Conservation (phyloP, 64 coral and sea anemone genomes). For the Acropora yongei region DNA sequence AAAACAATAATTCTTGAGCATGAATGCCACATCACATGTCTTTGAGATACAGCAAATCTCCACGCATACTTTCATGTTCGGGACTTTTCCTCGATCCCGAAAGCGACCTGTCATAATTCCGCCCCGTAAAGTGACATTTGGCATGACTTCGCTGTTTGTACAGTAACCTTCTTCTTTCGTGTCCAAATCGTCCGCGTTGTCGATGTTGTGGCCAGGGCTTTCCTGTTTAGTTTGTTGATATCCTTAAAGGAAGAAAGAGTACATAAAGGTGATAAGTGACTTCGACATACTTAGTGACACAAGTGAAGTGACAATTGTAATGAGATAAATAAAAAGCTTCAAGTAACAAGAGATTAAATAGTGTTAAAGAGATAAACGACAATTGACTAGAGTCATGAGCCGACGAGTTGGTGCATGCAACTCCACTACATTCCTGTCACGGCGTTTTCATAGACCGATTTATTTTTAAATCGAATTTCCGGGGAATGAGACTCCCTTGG, state of each 20-base stretch:
- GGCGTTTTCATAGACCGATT: too few species aligned
- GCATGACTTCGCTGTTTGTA: constrained; percentile 71
- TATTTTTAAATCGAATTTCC: too few species aligned
- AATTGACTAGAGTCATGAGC: too few species aligned
- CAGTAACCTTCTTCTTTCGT: constrained; percentile 64
- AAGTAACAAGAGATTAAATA: not conserved
- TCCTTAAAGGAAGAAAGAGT: not conserved
- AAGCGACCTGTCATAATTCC: constrained; percentile 65
- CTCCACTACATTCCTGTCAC: too few species aligned
- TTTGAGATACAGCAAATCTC: constrained; percentile 81
- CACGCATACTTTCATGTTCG: constrained; percentile 51
- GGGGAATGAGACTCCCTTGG: too few species aligned
- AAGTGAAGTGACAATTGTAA: not conserved
- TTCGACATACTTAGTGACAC: not conserved
- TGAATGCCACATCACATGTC: constrained; percentile 86
- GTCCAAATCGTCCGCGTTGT: constrained; percentile 3
- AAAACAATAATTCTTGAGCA: constrained; percentile 87
- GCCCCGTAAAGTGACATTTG: constrained; percentile 64
- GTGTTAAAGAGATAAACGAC: too few species aligned
- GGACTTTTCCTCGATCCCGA: constrained; percentile 72
- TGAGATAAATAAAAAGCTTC: not conserved
- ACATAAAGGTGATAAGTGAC: not conserved
- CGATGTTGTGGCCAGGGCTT: not conserved
- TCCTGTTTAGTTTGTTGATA: not conserved
- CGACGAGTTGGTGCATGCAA: too few species aligned